Evolutionary conservation across 2,888 invertebrate genomes (phyloP).

Genomic region (Tetragonisca angustula): DNA sequence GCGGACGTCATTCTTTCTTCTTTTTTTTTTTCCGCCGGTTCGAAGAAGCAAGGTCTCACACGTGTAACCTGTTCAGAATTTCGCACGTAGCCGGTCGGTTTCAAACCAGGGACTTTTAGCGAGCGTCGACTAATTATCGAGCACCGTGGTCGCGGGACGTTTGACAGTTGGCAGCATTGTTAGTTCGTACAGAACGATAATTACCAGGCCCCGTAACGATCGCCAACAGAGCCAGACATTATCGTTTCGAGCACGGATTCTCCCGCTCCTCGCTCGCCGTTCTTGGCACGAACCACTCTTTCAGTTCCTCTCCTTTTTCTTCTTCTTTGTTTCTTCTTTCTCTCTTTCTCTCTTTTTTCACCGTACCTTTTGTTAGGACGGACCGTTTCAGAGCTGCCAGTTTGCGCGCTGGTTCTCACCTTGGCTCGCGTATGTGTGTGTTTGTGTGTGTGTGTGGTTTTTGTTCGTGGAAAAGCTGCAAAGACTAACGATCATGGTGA

Average conservation of each 20-base stretch:
- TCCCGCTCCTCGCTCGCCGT: constrained; percentile 24
- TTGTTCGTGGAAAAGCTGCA: constrained; percentile 49
- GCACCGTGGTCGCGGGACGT: constrained; percentile 47
- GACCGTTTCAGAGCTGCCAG: constrained; percentile 29
- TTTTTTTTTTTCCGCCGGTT: constrained; percentile 28
- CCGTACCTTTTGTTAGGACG: constrained; percentile 1
- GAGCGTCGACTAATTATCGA: constrained; percentile 69
- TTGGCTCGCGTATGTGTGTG: neutral
- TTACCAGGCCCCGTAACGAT: constrained; percentile 66
- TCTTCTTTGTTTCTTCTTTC: neutral
- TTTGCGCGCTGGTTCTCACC: constrained; percentile 57
- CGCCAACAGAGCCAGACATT: constrained; percentile 36
- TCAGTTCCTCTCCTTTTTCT: constrained; percentile 8
- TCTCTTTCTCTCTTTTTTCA: too few species aligned
- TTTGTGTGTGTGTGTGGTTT: neutral
- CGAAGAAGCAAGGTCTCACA: constrained; percentile 51
- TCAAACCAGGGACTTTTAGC: constrained; percentile 67
- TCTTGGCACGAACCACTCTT: constrained; percentile 40
- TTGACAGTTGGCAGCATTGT: constrained; percentile 76
- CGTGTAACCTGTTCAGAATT: constrained; percentile 37
- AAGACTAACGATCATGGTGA: constrained; percentile 24
- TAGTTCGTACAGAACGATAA: constrained; percentile 69
- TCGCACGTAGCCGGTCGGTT: constrained; percentile 53
- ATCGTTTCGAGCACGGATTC: constrained; percentile 57
- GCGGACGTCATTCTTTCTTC: constrained; percentile 19